phyloP scores from a whole-genome alignment of 1,140 invertebrate species.

The Drosophila sp. region DNA sequence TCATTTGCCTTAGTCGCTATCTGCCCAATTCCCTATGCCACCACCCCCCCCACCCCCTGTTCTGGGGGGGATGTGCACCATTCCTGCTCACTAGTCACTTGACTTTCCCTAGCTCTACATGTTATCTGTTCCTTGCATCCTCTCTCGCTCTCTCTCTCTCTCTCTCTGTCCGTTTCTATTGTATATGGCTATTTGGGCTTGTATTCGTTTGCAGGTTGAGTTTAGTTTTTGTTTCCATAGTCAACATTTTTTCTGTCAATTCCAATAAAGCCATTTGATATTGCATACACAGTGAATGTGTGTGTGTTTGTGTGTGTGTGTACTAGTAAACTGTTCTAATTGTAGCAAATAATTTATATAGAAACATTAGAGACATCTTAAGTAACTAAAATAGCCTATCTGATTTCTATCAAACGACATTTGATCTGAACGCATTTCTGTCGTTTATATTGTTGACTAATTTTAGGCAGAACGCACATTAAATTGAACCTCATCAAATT shows the following conservation, averaged over 20 bases:
- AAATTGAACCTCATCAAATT: slow-evolving; percentile 24
- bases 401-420: too few relatives aligned
- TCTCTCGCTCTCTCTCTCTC: slow-evolving; percentile 3
- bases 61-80: not conserved
- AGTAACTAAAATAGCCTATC: too few relatives aligned
- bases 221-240: slow-evolving; percentile 47
- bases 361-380: too few relatives aligned
- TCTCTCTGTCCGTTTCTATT: slow-evolving; percentile 1
- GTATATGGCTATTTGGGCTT: slow-evolving; percentile 14
- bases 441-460: too few relatives aligned
- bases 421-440: too few relatives aligned
- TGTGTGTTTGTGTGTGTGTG: not conserved
- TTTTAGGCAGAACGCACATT: not conserved
- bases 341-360: not conserved
- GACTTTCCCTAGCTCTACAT: slow-evolving; percentile 9
- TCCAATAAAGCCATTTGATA: slow-evolving; percentile 64
- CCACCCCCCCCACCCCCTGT: not conserved
- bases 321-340: not conserved
- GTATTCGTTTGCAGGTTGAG: slow-evolving; percentile 11
- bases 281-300: slow-evolving; percentile 1
- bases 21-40: too few relatives aligned
- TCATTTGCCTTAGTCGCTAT: slow-evolving; percentile 53
- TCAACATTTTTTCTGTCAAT: slow-evolving; percentile 63
- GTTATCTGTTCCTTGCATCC: not conserved
- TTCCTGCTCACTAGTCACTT: slow-evolving; percentile 11